A percentile compares a stretch with the other conserved stretches of the same genome.
Evolutionary conservation across 2,888 invertebrate species (phyloP).

Genomic region (Drosophila histrio): DNA sequence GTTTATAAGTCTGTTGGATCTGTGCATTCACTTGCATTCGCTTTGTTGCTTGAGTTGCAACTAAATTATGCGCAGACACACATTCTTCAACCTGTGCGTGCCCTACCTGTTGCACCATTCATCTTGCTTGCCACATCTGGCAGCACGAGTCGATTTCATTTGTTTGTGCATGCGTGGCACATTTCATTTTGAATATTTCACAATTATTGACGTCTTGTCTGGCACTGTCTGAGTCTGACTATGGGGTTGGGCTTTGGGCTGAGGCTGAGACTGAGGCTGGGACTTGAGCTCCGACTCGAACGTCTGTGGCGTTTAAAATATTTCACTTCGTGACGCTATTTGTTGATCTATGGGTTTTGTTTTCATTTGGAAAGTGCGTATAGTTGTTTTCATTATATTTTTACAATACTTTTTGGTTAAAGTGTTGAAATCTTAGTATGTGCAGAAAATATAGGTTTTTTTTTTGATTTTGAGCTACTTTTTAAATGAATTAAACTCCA

Average conservation of each 20-base stretch:
- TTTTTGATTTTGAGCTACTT: neutral
- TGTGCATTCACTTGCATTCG: conserved; percentile 12
- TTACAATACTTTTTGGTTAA: neutral
- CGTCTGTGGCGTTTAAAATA: conserved; percentile 19
- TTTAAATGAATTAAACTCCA: no score
- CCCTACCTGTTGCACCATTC: conserved; percentile 53
- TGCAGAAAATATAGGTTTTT: no score
- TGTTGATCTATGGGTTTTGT: conserved; percentile 68
- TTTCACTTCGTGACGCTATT: conserved; percentile 65
- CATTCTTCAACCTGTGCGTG: conserved; percentile 48
- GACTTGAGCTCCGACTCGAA: conserved; percentile 1
- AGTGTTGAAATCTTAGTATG: neutral
- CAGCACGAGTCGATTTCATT: conserved; percentile 58
- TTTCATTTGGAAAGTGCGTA: conserved; percentile 73
- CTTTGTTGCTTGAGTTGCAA: conserved; percentile 19
- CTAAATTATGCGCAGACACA: conserved; percentile 59
- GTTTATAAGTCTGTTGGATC: conserved; percentile 4
- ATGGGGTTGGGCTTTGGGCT: conserved; percentile 18
- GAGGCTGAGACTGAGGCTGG: neutral
- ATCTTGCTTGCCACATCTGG: conserved; percentile 48
- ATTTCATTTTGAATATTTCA: conserved; percentile 66
- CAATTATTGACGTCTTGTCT: conserved; percentile 34
- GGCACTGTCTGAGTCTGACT: neutral
- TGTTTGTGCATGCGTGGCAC: conserved; percentile 74
- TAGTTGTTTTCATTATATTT: conserved; percentile 13